Base-by-base conservation (phyloP, 2,888 invertebrate species). In the Muschampia plurimacula region DNA sequence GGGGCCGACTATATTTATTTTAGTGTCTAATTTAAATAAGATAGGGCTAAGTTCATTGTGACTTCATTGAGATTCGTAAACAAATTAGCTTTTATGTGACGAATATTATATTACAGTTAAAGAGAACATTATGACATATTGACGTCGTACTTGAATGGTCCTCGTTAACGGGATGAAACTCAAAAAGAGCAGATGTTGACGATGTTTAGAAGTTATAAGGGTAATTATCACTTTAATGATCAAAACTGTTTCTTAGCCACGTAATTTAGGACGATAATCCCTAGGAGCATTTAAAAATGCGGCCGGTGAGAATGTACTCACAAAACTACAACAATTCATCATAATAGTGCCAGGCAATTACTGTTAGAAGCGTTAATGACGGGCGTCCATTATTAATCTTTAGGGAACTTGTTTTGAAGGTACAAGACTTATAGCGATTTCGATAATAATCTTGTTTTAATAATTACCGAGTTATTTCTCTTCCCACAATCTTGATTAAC, bases 371-470 rank as follows among this genome's bases (percentile, higher is more conserved):
- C 91, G 91, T 92, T 94, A 93, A 93, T 93, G 91, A 91, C 89
- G 88, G 86, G 84, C 88, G 84, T 87, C 87, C 87, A 88, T 91
- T 91, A 91, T 90, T 90, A 92, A 91, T 91, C 89, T 88, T 85
- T 85, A 83, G 80, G 83, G 83, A 92, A 92, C 92, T 88, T 88
- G 92, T 93, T 93, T 90, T 88, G 86, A 86, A 83, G 82, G 81
- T 83, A 85, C 88, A 88, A 89, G 90, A 90, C 90, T 89, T 90
- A 89, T 86, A 89, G 88, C 85, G 84, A 90, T 91, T 91, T 87
- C 83, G 93, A 94, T 93, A 92, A 89, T 91, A 90, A 93, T 93
- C 93, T 93, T 90, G 90, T 92, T 91, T 87, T 90, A 89, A 92
- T 93, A 93, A 92, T 94, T 91, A 93, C 91, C 86, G 83, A 86